Conservation (phyloP, 2,888 invertebrate species). For the Callosobruchus maculatus region DNA sequence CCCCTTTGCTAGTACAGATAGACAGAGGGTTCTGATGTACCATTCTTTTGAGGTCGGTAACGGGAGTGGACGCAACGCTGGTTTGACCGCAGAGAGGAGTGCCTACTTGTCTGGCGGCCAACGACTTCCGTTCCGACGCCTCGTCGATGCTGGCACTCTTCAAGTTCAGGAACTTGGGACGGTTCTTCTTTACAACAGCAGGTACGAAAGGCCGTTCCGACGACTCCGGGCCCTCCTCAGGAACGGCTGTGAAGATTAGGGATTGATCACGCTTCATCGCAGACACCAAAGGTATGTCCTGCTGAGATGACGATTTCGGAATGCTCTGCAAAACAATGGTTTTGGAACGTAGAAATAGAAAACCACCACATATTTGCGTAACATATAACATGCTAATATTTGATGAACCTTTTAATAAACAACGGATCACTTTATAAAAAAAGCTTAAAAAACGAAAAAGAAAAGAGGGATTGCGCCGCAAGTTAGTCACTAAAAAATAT, state of each 20-base stretch:
- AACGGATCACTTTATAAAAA: too few relatives aligned
- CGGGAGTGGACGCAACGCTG: slow-evolving; percentile 74
- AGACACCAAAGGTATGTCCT: slow-evolving; percentile 46
- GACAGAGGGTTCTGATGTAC: slow-evolving; percentile 70
- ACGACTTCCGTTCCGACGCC: slow-evolving; percentile 15
- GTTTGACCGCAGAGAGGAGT: slow-evolving; percentile 64
- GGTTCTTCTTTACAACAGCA: slow-evolving; percentile 29
- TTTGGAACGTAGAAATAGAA: too few relatives aligned
- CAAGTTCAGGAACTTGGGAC: slow-evolving; percentile 47
- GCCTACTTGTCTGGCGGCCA: slow-evolving; percentile 15
- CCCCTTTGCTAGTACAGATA: slow-evolving; percentile 63
- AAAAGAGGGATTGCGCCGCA: too few relatives aligned
- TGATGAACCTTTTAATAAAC: too few relatives aligned
- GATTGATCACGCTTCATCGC: slow-evolving; percentile 77
- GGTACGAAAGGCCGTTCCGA: slow-evolving; percentile 23
- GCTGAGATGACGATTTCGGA: not conserved
- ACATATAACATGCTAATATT: too few relatives aligned
- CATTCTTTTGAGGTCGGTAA: slow-evolving; percentile 66
- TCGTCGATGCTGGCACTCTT: slow-evolving; percentile 39
- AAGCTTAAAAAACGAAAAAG: too few relatives aligned
- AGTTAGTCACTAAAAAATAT: too few relatives aligned
- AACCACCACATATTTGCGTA: too few relatives aligned
- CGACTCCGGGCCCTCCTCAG: slow-evolving; percentile 63
- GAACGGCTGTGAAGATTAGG: slow-evolving; percentile 76
- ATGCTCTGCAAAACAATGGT: too few relatives aligned